phyloP scores from a whole-genome alignment of 2,888 invertebrate genomes.

The Aphidius colemani region DNA sequence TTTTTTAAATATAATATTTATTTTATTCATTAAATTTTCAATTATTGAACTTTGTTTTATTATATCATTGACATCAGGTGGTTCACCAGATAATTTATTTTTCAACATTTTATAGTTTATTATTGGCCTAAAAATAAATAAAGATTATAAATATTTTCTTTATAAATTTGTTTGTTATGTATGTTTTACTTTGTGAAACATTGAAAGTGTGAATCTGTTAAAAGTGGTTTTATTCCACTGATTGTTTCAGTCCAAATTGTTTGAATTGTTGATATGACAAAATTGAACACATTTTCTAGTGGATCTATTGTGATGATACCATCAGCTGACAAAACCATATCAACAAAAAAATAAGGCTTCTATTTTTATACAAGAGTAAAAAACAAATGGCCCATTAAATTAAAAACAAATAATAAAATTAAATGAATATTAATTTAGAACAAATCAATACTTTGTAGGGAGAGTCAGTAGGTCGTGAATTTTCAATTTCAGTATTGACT shows the following conservation, averaged over 20 bases:
- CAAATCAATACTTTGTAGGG: conserved; percentile 55
- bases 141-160: not conserved
- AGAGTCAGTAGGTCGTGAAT: conserved; percentile 49
- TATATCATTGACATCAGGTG: conserved; percentile 74
- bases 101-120: conserved; percentile 79
- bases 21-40: conserved; percentile 63
- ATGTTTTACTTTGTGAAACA: conserved; percentile 71
- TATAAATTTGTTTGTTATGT: conserved; percentile 10
- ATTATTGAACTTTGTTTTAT: conserved; percentile 71
- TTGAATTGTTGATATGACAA: conserved; percentile 68
- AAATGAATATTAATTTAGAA: not conserved
- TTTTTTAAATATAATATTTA: conserved; percentile 64
- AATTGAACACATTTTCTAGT: conserved; percentile 65
- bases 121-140: conserved; percentile 66
- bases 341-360: conserved; percentile 70
- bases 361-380: conserved; percentile 49
- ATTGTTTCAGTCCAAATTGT: conserved; percentile 72
- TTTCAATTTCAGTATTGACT: conserved; percentile 64
- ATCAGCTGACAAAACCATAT: conserved; percentile 59
- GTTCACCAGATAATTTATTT: conserved; percentile 74
- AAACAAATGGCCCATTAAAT: not conserved
- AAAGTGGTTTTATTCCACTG: conserved; percentile 71
- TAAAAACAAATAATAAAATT: conserved; percentile 7
- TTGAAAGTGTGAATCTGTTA: conserved; percentile 72
- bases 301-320: conserved; percentile 65